Conservation (phyloP, 2,888 invertebrate species). For the Entomobrya proxima region DNA sequence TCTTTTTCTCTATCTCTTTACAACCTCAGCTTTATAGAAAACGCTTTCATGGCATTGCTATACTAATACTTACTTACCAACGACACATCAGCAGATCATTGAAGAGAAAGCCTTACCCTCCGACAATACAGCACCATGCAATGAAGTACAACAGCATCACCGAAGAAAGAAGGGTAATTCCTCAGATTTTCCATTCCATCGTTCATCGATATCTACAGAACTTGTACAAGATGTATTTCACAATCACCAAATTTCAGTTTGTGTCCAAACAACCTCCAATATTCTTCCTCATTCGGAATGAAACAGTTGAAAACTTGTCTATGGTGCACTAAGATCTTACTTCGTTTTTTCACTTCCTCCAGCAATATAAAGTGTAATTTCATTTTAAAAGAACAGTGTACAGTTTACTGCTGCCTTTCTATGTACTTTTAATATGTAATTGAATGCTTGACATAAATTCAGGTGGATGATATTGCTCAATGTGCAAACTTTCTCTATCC, state of each 20-base stretch:
- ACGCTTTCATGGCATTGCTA: too few relatives aligned
- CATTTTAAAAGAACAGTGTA: not conserved
- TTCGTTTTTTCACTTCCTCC: not conserved
- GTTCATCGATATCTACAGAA: constrained; percentile 16
- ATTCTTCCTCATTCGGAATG: not conserved
- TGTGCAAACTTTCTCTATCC: not conserved
- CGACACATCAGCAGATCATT: constrained; percentile 3
- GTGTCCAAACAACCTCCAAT: constrained; percentile 8
- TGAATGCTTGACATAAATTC: not conserved
- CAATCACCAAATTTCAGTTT: constrained; percentile 23
- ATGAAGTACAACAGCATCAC: not conserved
- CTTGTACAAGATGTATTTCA: constrained; percentile 5
- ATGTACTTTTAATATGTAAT: constrained; percentile 11
- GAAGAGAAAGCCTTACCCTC: not conserved
- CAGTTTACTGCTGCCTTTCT: not conserved
- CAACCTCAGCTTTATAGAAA: not conserved
- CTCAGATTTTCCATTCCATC: constrained; percentile 36
- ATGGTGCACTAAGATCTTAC: not conserved
- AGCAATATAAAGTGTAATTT: not conserved
- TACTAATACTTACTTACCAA: not conserved
- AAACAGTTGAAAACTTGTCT: not conserved
- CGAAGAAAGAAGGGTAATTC: constrained; percentile 3
- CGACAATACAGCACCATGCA: not conserved
- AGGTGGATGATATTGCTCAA: not conserved
- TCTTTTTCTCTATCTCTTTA: not conserved